Evolutionary conservation across 2,888 invertebrate genomes (phyloP).

Genomic region (Tethea ocularis): DNA sequence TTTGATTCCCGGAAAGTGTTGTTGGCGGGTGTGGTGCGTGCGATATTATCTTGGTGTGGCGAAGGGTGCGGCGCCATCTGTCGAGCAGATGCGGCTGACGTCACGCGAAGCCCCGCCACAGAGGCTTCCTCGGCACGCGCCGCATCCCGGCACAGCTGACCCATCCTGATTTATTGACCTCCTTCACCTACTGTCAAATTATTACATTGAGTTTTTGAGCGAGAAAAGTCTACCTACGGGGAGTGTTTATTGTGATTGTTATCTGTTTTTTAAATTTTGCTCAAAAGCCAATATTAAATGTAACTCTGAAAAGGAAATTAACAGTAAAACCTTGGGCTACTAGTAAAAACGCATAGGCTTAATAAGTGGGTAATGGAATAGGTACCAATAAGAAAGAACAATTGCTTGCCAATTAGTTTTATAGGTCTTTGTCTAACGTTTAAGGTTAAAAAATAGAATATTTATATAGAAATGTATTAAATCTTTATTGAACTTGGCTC

Average conservation of each 20-base stretch:
- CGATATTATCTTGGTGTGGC: constrained; percentile 72
- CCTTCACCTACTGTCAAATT: background rate
- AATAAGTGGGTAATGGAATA: background rate
- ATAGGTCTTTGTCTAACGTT: background rate
- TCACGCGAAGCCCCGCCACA: constrained; percentile 75
- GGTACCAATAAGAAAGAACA: background rate
- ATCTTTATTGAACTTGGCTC: constrained; percentile 7
- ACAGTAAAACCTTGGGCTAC: background rate
- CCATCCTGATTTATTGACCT: constrained; percentile 69
- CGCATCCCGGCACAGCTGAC: constrained; percentile 67
- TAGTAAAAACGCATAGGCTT: background rate
- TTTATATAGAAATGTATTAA: background rate
- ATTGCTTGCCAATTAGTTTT: background rate
- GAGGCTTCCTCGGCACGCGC: constrained; percentile 67
- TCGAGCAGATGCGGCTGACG: constrained; percentile 80
- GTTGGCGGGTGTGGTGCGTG: constrained; percentile 61
- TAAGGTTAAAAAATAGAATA: background rate
- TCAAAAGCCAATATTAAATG: no score
- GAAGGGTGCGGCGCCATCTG: constrained; percentile 77
- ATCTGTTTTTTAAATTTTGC: no score
- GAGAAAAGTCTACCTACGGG: constrained; percentile 6
- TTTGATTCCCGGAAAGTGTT: constrained; percentile 46
- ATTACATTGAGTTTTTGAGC: background rate
- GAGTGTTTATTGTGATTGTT: background rate
- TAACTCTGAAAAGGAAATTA: background rate